Evolutionary conservation across 2,888 invertebrate species (phyloP).

Genomic region (Archips crataeganus): DNA sequence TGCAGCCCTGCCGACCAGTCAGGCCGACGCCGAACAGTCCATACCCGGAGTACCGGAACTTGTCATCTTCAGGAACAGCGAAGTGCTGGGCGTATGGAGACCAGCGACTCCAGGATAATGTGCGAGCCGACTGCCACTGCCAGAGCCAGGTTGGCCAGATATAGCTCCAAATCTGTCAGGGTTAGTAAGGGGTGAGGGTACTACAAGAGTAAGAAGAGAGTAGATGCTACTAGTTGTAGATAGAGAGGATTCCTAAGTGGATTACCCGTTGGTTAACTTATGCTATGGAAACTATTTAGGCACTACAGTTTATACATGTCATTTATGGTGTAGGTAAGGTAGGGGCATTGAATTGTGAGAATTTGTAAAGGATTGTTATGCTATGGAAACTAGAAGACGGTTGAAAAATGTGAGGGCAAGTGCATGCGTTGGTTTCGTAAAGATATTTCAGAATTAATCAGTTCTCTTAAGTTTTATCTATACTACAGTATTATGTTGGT

Average conservation of each 20-base stretch:
- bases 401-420: neutral
- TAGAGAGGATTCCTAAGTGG: neutral
- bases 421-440: neutral
- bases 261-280: neutral
- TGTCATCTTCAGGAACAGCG: constrained; percentile 52
- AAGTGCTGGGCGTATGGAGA: constrained; percentile 79
- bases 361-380: neutral
- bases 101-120: constrained; percentile 63
- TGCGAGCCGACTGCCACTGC: constrained; percentile 58
- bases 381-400: neutral
- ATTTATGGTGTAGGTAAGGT: neutral
- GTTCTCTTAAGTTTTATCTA: neutral
- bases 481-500: neutral
- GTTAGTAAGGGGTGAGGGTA: constrained; percentile 57
- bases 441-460: neutral
- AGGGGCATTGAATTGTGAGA: neutral
- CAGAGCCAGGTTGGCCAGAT: constrained; percentile 78
- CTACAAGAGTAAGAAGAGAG: neutral
- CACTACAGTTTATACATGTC: no score
- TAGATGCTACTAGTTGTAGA: neutral
- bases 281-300: neutral
- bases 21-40: constrained; percentile 70
- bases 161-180: constrained; percentile 76
- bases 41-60: constrained; percentile 72
- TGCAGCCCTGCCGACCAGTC: constrained; percentile 82